phyloP scores from a whole-genome alignment of 1,140 invertebrate species.

The Trichogramma pretiosum region DNA sequence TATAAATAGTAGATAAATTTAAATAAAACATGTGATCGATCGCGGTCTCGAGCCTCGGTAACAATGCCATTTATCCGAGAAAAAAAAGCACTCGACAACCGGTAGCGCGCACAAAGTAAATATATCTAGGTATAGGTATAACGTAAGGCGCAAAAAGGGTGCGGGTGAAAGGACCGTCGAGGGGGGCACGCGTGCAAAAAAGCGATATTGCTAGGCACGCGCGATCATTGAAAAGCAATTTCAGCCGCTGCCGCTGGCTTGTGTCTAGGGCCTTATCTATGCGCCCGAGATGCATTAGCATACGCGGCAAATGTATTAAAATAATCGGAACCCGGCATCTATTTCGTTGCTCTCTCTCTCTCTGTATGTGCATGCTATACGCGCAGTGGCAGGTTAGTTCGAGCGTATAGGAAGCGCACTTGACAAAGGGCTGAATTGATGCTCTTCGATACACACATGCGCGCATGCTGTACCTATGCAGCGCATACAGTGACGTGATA shows the following conservation, averaged over 20 bases:
- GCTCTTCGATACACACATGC: background rate
- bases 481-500: too few species aligned
- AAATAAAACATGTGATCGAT: too few species aligned
- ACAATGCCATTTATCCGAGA: too few species aligned
- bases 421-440: background rate
- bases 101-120: too few species aligned
- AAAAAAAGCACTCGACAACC: too few species aligned
- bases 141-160: too few species aligned
- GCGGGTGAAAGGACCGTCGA: too few species aligned
- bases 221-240: slow-evolving; percentile 4
- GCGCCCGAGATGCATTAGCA: slow-evolving; percentile 1
- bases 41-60: too few species aligned
- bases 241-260: background rate
- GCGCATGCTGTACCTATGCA: background rate
- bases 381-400: background rate
- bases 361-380: background rate
- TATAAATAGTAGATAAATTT: too few species aligned
- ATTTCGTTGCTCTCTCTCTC: background rate
- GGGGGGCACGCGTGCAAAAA: too few species aligned
- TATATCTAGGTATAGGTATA: too few species aligned
- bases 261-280: background rate
- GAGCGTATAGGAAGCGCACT: background rate
- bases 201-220: too few species aligned
- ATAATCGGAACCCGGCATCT: slow-evolving; percentile 10
- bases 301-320: slow-evolving; percentile 12